These are phyloP conservation scores for Dichetophora obliterata DNA, from an alignment of 2,888 invertebrate genomes.

Conservation along the genomic window DNA sequence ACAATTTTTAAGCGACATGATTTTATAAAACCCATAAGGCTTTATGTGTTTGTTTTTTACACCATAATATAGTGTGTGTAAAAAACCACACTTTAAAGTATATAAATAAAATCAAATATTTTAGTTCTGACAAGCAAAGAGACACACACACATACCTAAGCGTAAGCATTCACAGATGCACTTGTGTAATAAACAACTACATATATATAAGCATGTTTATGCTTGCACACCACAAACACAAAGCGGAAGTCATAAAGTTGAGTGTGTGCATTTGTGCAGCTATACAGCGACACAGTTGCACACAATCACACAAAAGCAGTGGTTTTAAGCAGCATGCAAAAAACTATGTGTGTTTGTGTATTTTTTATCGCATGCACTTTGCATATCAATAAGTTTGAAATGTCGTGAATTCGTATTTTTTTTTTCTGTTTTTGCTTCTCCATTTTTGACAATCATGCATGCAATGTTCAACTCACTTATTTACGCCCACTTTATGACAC, in stretches of 20 bases:
- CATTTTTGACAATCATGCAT: conserved; percentile 43
- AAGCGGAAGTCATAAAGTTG: too few species aligned
- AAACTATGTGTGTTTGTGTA: background rate
- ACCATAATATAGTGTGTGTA: too few species aligned
- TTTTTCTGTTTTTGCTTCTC: conserved; percentile 19
- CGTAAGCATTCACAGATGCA: background rate
- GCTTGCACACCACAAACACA: background rate
- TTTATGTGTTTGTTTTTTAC: too few species aligned
- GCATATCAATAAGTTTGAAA: too few species aligned
- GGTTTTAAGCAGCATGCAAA: too few species aligned
- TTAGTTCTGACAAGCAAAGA: background rate
- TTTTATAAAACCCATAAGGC: too few species aligned
- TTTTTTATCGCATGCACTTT: background rate
- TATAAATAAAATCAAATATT: too few species aligned
- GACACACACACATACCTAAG: background rate
- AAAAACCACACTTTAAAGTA: too few species aligned
- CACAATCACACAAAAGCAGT: background rate
- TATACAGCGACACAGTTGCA: background rate
- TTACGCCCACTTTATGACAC: background rate
- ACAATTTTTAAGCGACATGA: too few species aligned
- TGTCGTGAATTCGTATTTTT: background rate
- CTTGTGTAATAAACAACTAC: background rate
- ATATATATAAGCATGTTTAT: background rate
- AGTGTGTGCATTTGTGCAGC: too few species aligned
- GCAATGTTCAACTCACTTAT: conserved; percentile 45